Evolutionary conservation across 2,888 invertebrate species (phyloP), one percentile per base, ranked within the genome.

Genomic region (Diaphora mendica): DNA sequence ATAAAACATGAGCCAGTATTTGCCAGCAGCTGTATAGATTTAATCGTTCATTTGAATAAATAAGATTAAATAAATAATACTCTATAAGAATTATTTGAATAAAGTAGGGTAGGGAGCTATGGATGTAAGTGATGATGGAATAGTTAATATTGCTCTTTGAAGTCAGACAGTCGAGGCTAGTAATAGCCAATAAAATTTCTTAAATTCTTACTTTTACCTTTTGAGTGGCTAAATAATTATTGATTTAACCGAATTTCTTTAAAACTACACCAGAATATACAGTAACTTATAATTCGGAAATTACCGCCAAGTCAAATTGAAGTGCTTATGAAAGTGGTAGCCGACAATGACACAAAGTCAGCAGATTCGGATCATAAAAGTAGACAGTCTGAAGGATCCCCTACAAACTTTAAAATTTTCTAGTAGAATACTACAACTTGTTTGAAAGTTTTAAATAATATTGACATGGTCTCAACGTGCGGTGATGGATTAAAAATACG

Each of bases 391-490:
- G 74, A 74, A 64, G n/a, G 20, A 3, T 77, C 8, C 71, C 77
- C 73, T 79, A 79, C 77, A 84, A 82, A 82, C 81, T 86, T 85
- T 84, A 77, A 78, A 80, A 79, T 79, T 71, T 71, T 73, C 72
- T 8, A 23, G 17, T 20, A 48, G 51, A 30, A 59, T 23, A 68
- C 2, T 26, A 67, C 3, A 44, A 44, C 11, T 1, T 15, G 44
- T 44, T 44, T 17, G 44, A 44, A 44, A 44, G 15, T 44, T 44
- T 44, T 44, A 13, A 42, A 42, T 42, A 42, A 42, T 13, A 42
- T 42, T 3, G 3, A 3, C 3, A 35, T 35, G 7, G 7, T 35
- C 35, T 35, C 35, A 44, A 15, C 15, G 44, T 44, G 44, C 1
- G 44, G 15, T 44, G 44, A 44, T 3, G 44, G 15, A 13, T 8